Conservation (phyloP, 2,888 invertebrate genomes). For the Lamproptera curius region DNA sequence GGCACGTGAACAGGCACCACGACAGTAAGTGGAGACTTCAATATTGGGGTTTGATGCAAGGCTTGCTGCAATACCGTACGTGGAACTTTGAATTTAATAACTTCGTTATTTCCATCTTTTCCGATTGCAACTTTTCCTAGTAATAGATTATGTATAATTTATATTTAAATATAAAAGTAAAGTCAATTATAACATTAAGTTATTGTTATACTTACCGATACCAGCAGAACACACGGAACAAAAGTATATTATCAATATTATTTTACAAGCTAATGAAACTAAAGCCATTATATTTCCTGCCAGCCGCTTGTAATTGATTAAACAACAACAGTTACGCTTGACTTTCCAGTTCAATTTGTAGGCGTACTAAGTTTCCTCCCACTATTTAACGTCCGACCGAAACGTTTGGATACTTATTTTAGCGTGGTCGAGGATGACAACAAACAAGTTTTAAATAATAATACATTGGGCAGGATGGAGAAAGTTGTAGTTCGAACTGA, state of each 20-base stretch:
- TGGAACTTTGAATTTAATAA: constrained; percentile 56
- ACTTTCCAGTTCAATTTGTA: constrained; percentile 56
- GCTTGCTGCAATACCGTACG: constrained; percentile 55
- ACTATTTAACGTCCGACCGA: constrained; percentile 62
- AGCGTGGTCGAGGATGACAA: constrained; percentile 49
- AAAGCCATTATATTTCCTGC: constrained; percentile 17
- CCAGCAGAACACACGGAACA: constrained; percentile 27
- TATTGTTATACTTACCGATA: constrained; percentile 32
- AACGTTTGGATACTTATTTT: constrained; percentile 56
- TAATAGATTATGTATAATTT: too few species aligned
- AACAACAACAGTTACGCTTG: constrained; percentile 38
- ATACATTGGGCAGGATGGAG: constrained; percentile 50
- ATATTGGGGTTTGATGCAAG: constrained; percentile 54
- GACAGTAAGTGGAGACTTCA: constrained; percentile 61
- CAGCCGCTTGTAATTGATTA: constrained; percentile 25
- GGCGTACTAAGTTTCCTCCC: constrained; percentile 47
- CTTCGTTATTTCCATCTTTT: constrained; percentile 49
- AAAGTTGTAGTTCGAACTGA: constrained; percentile 58
- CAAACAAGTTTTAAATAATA: constrained; percentile 75
- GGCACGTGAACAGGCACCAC: constrained; percentile 63
- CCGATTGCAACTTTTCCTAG: constrained; percentile 35
- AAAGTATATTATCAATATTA: constrained; percentile 32
- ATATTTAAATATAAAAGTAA: constrained; percentile 4
- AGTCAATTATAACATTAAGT: not conserved
- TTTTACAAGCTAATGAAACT: constrained; percentile 24